A percentile compares a stretch with the other conserved stretches of the same genome.
Evolutionary conservation across 1,140 invertebrate genomes (phyloP).

Genomic region (Aphelenchoides besseyi): DNA sequence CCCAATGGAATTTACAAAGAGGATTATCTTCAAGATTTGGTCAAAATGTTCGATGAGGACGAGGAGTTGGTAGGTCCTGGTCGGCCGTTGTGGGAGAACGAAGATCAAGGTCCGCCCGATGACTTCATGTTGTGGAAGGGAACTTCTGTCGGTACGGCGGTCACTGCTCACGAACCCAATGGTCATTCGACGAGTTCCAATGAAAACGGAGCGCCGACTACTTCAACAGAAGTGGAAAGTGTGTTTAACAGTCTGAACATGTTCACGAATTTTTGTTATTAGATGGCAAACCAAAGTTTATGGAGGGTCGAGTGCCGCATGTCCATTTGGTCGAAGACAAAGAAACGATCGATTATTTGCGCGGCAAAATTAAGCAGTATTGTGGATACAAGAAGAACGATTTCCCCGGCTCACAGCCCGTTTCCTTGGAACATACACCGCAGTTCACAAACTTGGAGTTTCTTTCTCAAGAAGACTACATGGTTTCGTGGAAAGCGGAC

Average conservation of each 20-base stretch:
- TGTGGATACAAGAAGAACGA: constrained; percentile 68
- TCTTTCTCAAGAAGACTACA: constrained; percentile 78
- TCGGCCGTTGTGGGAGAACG: constrained; percentile 54
- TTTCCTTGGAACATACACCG: constrained; percentile 75
- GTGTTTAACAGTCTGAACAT: too few species aligned
- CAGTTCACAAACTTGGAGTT: constrained; percentile 76
- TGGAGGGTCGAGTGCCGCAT: constrained; percentile 63
- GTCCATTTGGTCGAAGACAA: constrained; percentile 60
- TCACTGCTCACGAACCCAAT: too few species aligned
- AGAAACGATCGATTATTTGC: constrained; percentile 29
- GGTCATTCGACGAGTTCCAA: constrained; percentile 15
- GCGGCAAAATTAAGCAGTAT: constrained; percentile 32
- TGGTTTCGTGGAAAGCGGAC: constrained; percentile 98
- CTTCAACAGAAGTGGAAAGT: not conserved
- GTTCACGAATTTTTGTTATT: not conserved
- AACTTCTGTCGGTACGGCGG: too few species aligned
- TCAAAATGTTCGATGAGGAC: constrained; percentile 48
- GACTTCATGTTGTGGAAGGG: constrained; percentile 8
- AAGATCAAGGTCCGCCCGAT: not conserved
- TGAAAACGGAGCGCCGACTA: not conserved
- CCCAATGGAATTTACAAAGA: constrained; percentile 73
- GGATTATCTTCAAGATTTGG: constrained; percentile 67
- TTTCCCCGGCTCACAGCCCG: constrained; percentile 92
- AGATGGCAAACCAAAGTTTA: constrained; percentile 47
- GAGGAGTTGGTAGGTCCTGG: constrained; percentile 35